Base-by-base conservation (phyloP, 2,113 vertebrate species). In the Emydocephalus ijimae region DNA sequence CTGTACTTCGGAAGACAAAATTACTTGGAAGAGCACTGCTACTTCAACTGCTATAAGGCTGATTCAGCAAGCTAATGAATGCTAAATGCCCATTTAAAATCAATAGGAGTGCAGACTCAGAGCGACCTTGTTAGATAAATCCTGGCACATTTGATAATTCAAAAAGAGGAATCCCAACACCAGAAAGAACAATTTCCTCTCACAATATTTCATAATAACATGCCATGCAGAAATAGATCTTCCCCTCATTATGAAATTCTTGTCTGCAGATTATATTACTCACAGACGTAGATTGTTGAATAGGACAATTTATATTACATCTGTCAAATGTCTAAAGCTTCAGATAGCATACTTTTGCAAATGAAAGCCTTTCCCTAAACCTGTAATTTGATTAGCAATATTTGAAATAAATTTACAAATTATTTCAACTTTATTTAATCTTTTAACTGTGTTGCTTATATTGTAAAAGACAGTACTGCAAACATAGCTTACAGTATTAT, bases 191-290 rank as follows among this genome's bases (percentile, higher is more conserved):
- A n/a, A 34, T 12, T 89, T 89, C 86, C 57, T 81, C 21, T 74
- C 85, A 91, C 26, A 24, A 9, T 90, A 94, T 89, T 93, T 92
- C 92, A 92, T 81, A 90, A 50, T 24, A 91, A 92, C 92, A 89
- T 88, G n/a, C 86, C 93, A 29, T 45, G 20, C 7, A 88, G 43
- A 90, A 29, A 89, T n/a, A 87, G 88, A 94, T 88, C 85, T 92
- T 92, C 18, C 64, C 87, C 89, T 94, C 57, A 90, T 69, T 59
- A 87, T 43, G 20, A 23, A 91, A 93, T 50, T 94, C 91, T 90
- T 90, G 81, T 90, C 89, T 93, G 89, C 81, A 90, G 92, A 87
- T 90, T 86, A 87, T 93, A 93, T 93, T 93, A 93, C 90, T 93
- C 92, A 93, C 69, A 93, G 89, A 90, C 81, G n/a, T 23, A 93